These are phyloP conservation scores for Salminus brasiliensis DNA, from an alignment of 2,113 vertebrate genomes.

Conservation along the genomic window DNA sequence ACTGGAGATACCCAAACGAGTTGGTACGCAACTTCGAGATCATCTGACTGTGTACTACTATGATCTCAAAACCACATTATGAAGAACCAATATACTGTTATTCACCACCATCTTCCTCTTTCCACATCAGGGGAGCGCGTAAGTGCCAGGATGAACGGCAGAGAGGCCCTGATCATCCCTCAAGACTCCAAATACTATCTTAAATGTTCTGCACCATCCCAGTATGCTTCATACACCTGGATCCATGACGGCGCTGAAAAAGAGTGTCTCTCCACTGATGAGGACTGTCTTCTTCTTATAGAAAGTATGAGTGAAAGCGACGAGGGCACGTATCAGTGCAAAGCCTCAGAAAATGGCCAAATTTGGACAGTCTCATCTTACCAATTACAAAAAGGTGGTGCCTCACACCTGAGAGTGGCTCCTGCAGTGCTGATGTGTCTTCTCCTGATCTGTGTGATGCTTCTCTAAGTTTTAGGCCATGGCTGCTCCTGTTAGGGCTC, in stretches of 20 bases:
- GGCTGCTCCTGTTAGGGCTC: too few species aligned
- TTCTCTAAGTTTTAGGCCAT: not conserved
- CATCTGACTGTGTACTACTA: too few species aligned
- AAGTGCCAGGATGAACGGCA: not conserved
- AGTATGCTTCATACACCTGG: constrained; percentile 70
- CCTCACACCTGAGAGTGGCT: fast-evolving
- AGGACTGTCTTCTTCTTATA: constrained; percentile 60
- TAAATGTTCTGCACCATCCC: constrained; percentile 58
- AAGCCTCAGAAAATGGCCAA: constrained; percentile 61
- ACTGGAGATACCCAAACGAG: too few species aligned
- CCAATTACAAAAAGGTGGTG: constrained; percentile 3
- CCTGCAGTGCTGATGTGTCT: constrained; percentile 35
- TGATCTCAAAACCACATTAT: too few species aligned
- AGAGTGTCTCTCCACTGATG: not conserved
- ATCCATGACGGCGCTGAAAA: fast-evolving
- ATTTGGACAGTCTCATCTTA: not conserved
- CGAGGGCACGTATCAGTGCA: constrained; percentile 58
- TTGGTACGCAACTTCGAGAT: too few species aligned
- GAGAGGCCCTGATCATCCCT: not conserved
- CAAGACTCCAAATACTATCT: constrained; percentile 51
- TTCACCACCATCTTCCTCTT: not conserved
- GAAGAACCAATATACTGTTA: too few species aligned
- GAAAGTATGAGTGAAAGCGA: constrained; percentile 40
- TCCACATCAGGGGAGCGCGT: not conserved
- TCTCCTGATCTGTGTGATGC: constrained; percentile 27